phyloP scores from a whole-genome alignment of 2,797 vertebrate genomes.

The Euphonia xanthogaster region DNA sequence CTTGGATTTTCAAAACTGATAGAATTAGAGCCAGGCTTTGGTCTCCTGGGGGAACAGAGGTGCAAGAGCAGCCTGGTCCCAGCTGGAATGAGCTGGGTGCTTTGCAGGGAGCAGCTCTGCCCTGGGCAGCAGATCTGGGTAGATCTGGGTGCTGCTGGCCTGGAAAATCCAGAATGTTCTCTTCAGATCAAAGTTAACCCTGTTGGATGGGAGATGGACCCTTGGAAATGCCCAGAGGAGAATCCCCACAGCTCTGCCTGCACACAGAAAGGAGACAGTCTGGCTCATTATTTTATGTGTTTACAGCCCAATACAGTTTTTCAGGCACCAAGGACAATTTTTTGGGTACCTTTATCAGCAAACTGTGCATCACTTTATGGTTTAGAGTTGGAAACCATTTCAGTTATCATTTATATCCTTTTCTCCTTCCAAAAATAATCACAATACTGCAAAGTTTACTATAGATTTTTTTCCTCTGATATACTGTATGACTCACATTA shows the following conservation, averaged over 20 bases:
- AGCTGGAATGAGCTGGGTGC: constrained; percentile 37
- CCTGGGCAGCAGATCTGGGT: neutral
- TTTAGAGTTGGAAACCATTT: neutral
- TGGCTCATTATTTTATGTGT: neutral
- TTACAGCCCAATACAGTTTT: neutral
- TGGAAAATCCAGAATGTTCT: constrained; percentile 32
- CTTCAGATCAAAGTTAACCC: constrained; percentile 31
- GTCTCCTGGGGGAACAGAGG: neutral
- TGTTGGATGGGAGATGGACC: constrained; percentile 6
- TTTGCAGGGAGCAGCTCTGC: constrained; percentile 38
- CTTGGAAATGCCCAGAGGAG: neutral
- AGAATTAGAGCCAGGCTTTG: neutral
- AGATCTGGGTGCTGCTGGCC: neutral
- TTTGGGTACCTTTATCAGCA: constrained; percentile 26
- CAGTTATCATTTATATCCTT: neutral
- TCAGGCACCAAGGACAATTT: neutral
- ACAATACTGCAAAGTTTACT: neutral
- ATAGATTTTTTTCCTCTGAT: constrained; percentile 4
- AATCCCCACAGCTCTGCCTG: neutral
- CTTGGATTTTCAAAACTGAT: neutral
- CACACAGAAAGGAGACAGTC: neutral
- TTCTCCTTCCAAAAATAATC: neutral
- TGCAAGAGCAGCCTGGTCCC: constrained; percentile 38
- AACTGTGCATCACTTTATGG: neutral
- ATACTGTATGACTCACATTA: neutral